Conservation (phyloP, 2,888 invertebrate species). For the Lottia scabra region DNA sequence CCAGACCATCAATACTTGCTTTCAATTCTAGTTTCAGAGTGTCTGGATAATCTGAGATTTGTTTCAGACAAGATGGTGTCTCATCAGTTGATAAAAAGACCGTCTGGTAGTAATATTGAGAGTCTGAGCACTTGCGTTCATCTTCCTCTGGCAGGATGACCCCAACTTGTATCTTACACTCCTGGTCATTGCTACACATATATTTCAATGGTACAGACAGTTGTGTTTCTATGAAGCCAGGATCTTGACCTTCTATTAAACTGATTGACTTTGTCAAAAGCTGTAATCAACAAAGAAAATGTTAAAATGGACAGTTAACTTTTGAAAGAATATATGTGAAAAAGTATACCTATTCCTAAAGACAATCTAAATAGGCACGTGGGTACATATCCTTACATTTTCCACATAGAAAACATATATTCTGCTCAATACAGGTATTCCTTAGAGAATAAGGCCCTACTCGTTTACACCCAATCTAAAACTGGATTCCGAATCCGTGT, state of each 20-base stretch:
- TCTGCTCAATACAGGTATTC: too few species aligned
- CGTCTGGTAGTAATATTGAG: slow-evolving; percentile 8
- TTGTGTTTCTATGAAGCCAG: slow-evolving; percentile 19
- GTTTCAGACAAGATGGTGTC: neutral
- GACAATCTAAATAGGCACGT: too few species aligned
- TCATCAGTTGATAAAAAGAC: slow-evolving; percentile 10
- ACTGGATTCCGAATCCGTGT: too few species aligned
- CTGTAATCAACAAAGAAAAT: neutral
- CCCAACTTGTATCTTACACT: slow-evolving; percentile 21
- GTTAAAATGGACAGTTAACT: too few species aligned
- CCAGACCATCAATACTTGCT: slow-evolving; percentile 39
- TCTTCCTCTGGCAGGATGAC: slow-evolving; percentile 19
- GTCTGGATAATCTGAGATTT: slow-evolving; percentile 18
- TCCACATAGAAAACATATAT: too few species aligned
- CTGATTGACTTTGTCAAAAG: slow-evolving; percentile 4
- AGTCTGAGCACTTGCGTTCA: slow-evolving; percentile 13
- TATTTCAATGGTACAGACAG: slow-evolving; percentile 27
- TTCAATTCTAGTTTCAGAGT: slow-evolving; percentile 28
- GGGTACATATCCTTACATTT: too few species aligned
- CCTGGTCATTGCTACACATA: slow-evolving; percentile 19
- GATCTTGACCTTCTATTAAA: slow-evolving; percentile 23
- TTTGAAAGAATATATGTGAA: too few species aligned
- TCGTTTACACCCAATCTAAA: too few species aligned
- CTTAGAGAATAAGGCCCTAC: too few species aligned
- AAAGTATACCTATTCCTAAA: too few species aligned